Evolutionary conservation across 2,113 vertebrate species (phyloP).

Genomic region (Zosterops pallidus): DNA sequence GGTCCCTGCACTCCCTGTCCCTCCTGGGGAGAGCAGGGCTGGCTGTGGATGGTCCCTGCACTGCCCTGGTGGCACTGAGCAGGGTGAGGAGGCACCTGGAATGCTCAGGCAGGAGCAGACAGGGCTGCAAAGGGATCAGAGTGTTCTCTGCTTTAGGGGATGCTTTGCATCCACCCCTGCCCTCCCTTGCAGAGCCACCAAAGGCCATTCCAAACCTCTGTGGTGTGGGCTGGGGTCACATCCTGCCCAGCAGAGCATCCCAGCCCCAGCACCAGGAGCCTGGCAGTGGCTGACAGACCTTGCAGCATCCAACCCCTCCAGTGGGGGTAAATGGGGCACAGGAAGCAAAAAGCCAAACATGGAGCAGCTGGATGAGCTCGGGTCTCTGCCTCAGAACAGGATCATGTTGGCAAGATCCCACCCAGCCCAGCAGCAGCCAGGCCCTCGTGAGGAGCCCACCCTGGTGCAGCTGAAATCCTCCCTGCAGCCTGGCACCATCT

Average conservation of each 20-base stretch:
- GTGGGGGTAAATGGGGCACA: not conserved
- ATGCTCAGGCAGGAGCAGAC: not conserved
- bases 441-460: not conserved
- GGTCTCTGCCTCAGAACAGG: not conserved
- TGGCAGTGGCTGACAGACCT: not conserved
- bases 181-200: not conserved
- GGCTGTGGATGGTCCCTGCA: no score
- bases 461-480: not conserved
- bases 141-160: not conserved
- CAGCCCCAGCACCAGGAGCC: not conserved
- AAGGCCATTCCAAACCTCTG: not conserved
- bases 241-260: not conserved
- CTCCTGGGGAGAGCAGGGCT: no score
- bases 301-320: not conserved
- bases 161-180: not conserved
- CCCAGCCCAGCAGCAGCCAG: not conserved
- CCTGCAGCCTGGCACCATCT: not conserved
- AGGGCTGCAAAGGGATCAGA: not conserved
- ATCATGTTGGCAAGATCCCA: not conserved
- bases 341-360: not conserved
- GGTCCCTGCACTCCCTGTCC: not conserved
- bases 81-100: not conserved
- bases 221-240: accelerated
- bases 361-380: not conserved
- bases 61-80: not conserved